These are phyloP conservation scores for Micronycteris hirsuta DNA, from an alignment of 2,113 vertebrate genomes.

Conservation along the genomic window DNA sequence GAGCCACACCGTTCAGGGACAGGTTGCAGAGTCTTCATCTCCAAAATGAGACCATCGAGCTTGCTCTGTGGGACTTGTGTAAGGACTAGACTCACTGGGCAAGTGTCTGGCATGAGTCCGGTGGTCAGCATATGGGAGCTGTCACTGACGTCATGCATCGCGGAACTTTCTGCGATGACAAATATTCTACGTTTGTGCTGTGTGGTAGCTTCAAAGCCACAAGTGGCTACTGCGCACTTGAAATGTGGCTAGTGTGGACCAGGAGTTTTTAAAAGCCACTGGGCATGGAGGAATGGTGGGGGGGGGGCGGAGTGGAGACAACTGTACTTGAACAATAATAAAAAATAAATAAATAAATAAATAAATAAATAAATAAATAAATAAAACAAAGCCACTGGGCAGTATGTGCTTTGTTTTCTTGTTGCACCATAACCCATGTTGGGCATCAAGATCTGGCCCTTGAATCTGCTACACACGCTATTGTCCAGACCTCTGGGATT, in stretches of 20 bases:
- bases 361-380: no score
- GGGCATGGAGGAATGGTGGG: no score
- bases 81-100: background rate
- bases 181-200: background rate
- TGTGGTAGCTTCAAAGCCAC: background rate
- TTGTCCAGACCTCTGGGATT: no score
- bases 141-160: background rate
- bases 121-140: rapidly evolving
- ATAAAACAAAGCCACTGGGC: no score
- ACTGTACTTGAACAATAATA: no score
- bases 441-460: no score
- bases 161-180: background rate
- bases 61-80: background rate
- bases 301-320: no score
- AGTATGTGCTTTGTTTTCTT: no score
- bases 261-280: no score
- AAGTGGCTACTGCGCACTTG: background rate
- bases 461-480: no score
- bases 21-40: background rate
- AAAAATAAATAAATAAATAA: no score
- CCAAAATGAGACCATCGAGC: rapidly evolving
- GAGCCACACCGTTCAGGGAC: background rate
- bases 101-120: rapidly evolving
- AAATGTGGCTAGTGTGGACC: background rate
- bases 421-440: no score